Evolutionary conservation across 2,797 vertebrate genomes (phyloP), one percentile per base, ranked within the genome.

Genomic region (Centroberyx gerrardi): DNA sequence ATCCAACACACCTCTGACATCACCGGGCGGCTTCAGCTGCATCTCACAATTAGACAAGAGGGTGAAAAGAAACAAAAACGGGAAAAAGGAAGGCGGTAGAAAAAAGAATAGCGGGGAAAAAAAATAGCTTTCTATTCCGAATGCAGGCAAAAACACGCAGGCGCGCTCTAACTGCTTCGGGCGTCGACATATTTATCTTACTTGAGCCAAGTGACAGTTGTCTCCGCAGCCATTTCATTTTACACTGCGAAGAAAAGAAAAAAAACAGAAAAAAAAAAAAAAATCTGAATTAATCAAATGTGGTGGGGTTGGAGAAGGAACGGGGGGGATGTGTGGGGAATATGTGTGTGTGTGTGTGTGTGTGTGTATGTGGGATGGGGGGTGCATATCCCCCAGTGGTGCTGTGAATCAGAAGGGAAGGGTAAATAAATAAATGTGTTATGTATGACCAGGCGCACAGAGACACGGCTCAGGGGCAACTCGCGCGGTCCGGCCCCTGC

Each of bases 351-450:
- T 12, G 22, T 54, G 9, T 28, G 7, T 12, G 53, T 14, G 18
- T 31, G 52, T 55, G 18, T 31, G 28, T 31, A 5, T 5, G 28
- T 4, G 60, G 60, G 68, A 46, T 6, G 38, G 38, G 7, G 22
- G 28, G 42, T 4, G 1, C 52, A 18, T 90, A 82, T 90, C 90
- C 90, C 80, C 84, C 65, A 85, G 86, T 88, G 86, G 83, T 88
- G 80, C 80, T 85, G 83, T 91, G 89, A 94, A 91, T 92, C 85
- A 88, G 88, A 88, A 83, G 73, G 76, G 86, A 79, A 68, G 88
- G 86, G 88, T 91, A 93, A 93, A 93, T 93, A 94, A 93, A 93
- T 92, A 94, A 94, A 93, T 92, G 91, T 81, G 91, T 94, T 93
- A 94, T 94, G 95, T 94, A 92, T 94, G 93, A 94, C 92, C 91